Conservation (phyloP, 2,113 vertebrate genomes). For the Seriola quinqueradiata region DNA sequence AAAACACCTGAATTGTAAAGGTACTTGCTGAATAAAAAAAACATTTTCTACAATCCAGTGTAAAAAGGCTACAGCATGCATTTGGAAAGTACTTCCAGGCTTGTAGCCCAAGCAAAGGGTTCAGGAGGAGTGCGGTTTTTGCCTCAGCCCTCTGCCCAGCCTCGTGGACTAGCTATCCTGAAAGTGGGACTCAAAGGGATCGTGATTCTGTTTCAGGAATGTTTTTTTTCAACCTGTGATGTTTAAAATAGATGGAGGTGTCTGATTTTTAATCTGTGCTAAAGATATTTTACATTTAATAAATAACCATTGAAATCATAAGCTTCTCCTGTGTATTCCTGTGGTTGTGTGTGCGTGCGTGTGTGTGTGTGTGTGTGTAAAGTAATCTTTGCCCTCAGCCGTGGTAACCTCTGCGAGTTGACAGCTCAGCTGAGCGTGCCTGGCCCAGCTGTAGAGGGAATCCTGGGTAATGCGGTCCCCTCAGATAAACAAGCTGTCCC, state of each 20-base stretch:
- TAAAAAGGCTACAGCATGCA: conserved; percentile 27
- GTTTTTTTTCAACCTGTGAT: conserved; percentile 85
- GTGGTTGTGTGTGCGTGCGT: conserved; percentile 21
- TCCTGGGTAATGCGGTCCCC: conserved; percentile 86
- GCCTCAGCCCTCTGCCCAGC: conserved; percentile 85
- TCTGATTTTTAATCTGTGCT: conserved; percentile 91
- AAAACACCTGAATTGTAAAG: conserved; percentile 32
- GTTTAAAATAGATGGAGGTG: conserved; percentile 87
- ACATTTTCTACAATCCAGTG: conserved; percentile 27
- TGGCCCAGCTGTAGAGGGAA: conserved; percentile 85
- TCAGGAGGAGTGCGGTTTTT: conserved; percentile 68
- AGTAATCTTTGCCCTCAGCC: conserved; percentile 71
- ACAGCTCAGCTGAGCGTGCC: conserved; percentile 88
- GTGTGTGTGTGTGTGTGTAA: conserved; percentile 23
- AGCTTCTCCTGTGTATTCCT: conserved; percentile 11
- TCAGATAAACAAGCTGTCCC: conserved; percentile 90
- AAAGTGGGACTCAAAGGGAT: conserved; percentile 79
- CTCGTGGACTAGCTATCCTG: conserved; percentile 72
- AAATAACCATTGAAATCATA: conserved; percentile 88
- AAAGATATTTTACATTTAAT: conserved; percentile 92
- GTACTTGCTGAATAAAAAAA: conserved; percentile 27
- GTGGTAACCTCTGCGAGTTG: conserved; percentile 83
- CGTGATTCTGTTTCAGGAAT: conserved; percentile 83
- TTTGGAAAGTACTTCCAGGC: conserved; percentile 50
- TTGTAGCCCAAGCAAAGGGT: conserved; percentile 40